Conservation (phyloP, 2,113 vertebrate species). For the Pardalotus punctatus region DNA sequence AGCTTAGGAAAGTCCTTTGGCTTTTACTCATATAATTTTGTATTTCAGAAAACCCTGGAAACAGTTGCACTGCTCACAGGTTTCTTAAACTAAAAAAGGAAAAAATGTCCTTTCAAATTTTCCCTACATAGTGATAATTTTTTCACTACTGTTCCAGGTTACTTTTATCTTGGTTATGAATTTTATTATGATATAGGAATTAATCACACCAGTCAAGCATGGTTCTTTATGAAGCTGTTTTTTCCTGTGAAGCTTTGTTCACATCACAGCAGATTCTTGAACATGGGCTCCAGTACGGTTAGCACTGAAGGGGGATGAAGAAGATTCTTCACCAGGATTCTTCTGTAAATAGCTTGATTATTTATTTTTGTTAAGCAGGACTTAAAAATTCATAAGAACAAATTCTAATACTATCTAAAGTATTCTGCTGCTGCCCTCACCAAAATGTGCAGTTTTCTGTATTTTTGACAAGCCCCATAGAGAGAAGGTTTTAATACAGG, state of each 20-base stretch:
- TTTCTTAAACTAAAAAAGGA: neutral
- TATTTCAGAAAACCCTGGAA: neutral
- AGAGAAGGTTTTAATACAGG: neutral
- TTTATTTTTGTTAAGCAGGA: neutral
- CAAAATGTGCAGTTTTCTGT: neutral
- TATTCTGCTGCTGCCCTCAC: neutral
- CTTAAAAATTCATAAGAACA: neutral
- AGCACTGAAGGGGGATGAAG: neutral
- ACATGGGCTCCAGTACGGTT: neutral
- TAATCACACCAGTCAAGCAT: neutral
- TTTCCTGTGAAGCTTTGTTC: neutral
- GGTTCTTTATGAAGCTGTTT: neutral
- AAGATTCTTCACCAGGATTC: neutral
- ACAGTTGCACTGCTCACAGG: neutral
- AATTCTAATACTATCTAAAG: neutral
- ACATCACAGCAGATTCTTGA: neutral
- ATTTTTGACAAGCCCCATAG: neutral
- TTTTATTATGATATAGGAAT: neutral
- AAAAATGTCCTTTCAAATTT: neutral
- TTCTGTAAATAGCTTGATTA: neutral
- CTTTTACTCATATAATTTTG: neutral
- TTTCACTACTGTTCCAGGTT: neutral
- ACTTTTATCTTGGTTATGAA: neutral
- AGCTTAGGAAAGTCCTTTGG: neutral
- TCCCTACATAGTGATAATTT: neutral